Percentiles rank a stretch among this genome's conserved stretches.
Evolutionary conservation across 92 coral and sea anemone genomes (phyloP).

Genomic region (Phenganax stokvisi): DNA sequence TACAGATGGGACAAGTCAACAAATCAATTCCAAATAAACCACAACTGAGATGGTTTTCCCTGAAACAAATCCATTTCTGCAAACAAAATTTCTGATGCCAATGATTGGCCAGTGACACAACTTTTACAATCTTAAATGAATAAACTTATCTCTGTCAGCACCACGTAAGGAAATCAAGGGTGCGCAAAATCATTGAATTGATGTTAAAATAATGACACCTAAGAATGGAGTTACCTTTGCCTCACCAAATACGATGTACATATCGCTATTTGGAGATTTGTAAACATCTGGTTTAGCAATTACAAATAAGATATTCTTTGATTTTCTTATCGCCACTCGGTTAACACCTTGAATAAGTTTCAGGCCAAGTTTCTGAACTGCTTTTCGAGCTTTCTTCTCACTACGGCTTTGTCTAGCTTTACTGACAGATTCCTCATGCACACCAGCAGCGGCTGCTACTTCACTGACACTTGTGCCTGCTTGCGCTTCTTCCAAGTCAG

Average conservation of each 20-base stretch:
- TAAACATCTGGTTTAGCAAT: conserved; percentile 87
- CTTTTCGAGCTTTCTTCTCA: conserved; percentile 93
- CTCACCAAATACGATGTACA: conserved; percentile 89
- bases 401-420: conserved; percentile 92
- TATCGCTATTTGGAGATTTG: conserved; percentile 85
- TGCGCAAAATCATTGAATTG: not conserved
- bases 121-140: no score
- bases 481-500: conserved; percentile 83
- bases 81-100: not conserved
- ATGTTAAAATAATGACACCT: not conserved
- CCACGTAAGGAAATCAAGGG: not conserved
- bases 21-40: not conserved
- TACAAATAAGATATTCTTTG: conserved; percentile 92
- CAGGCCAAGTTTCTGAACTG: conserved; percentile 79
- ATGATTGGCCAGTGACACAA: no score
- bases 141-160: no score
- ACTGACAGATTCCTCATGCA: conserved; percentile 80
- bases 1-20: not conserved
- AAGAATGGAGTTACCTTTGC: conserved; percentile 70
- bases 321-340: conserved; percentile 87
- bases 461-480: conserved; percentile 55
- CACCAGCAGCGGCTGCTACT: conserved; percentile 93
- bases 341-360: conserved; percentile 72
- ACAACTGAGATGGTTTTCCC: no score
- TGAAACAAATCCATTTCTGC: not conserved